phyloP scores from a whole-genome alignment of 2,113 vertebrate genomes.

The Aptenodytes patagonicus region DNA sequence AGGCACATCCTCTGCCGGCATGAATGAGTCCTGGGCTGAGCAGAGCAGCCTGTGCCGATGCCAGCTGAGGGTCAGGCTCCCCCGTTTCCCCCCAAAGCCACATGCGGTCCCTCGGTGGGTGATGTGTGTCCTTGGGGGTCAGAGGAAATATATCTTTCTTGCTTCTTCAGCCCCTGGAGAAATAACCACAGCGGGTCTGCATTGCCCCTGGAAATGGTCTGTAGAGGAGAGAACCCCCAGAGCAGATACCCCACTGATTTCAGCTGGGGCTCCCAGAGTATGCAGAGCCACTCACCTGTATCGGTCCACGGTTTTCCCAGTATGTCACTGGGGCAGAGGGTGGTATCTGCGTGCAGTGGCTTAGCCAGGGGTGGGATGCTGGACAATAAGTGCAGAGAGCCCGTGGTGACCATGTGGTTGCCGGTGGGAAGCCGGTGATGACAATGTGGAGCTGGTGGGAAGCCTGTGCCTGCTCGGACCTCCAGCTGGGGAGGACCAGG shows the following conservation, averaged over 20 bases:
- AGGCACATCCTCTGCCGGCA: not conserved
- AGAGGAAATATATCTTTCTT: not conserved
- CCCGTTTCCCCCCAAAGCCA: not conserved
- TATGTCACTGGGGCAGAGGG: not conserved
- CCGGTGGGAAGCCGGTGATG: not conserved
- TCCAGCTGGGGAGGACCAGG: not conserved
- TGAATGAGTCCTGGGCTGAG: not conserved
- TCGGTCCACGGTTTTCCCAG: not conserved
- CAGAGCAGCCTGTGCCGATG: not conserved
- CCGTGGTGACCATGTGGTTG: fast-evolving
- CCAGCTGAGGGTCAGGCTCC: not conserved
- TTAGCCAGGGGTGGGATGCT: not conserved
- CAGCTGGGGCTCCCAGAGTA: not conserved
- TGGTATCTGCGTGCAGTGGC: not conserved
- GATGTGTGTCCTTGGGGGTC: not conserved
- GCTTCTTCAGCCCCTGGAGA: not conserved
- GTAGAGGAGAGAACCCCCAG: not conserved
- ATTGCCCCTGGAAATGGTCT: not conserved
- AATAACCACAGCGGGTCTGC: not conserved
- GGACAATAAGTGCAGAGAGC: not conserved
- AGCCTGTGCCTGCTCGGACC: not conserved
- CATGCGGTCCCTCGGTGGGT: fast-evolving
- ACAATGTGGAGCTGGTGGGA: fast-evolving
- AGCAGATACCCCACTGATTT: not conserved
- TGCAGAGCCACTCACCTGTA: not conserved